Evolutionary conservation across 2,888 invertebrate species (phyloP).

Genomic region (Amblyjoppa proteus): DNA sequence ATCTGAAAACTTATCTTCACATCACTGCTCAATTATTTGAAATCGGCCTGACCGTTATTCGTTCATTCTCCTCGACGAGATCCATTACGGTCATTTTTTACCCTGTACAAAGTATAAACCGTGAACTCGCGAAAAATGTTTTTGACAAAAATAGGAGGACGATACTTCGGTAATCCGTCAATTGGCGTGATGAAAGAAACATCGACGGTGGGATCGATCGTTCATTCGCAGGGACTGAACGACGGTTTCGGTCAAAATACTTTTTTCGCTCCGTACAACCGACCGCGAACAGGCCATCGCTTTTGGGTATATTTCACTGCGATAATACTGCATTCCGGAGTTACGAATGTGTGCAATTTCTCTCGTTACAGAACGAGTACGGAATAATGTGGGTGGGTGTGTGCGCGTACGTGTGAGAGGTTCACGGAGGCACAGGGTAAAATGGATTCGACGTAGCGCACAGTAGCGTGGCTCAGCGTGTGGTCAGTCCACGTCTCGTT

Average conservation of each 20-base stretch:
- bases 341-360: conserved; percentile 26
- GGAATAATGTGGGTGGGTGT: neutral
- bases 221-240: conserved; percentile 25
- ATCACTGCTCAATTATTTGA: too few relatives aligned
- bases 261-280: conserved; percentile 11
- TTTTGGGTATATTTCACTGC: conserved; percentile 33
- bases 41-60: too few relatives aligned
- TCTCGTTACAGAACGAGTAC: conserved; percentile 21
- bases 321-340: conserved; percentile 46
- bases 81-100: too few relatives aligned
- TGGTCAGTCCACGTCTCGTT: conserved; percentile 48
- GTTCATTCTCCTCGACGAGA: too few relatives aligned
- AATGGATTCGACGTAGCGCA: conserved; percentile 45
- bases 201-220: conserved; percentile 32
- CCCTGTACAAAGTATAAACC: too few relatives aligned
- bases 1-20: too few relatives aligned
- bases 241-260: conserved; percentile 6
- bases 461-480: conserved; percentile 59
- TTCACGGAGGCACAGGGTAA: conserved; percentile 40
- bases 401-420: conserved; percentile 12
- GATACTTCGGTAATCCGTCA: neutral
- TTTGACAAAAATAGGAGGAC: neutral
- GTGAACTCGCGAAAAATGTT: neutral
- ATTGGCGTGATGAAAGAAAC: conserved; percentile 19
- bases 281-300: conserved; percentile 16